Base-by-base conservation (phyloP, 2,113 vertebrate species). In the Egretta garzetta region DNA sequence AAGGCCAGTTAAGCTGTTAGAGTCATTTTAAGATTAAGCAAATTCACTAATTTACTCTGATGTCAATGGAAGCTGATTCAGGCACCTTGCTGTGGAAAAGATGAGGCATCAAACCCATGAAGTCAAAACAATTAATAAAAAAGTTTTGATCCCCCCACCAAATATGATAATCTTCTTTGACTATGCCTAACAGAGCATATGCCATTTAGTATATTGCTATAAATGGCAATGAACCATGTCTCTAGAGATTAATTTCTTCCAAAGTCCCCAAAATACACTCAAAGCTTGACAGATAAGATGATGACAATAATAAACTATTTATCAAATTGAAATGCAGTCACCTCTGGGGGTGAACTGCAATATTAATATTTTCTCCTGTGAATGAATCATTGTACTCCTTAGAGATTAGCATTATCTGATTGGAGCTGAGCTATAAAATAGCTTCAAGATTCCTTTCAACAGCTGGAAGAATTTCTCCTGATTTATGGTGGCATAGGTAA, bases 271-370 rank as follows among this genome's bases (percentile, higher is more conserved):
- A 80, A 93, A 86, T 30, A 67, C 20, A 77, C 80, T 88, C 59
- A 83, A 88, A 95, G 59, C 63, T 59, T 88, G 41, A 93, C 37
- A 93, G 72, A 73, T 80, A 87, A 93, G 76, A 85, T 66, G 43
- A 75, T 50, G 30, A 49, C 0, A 1, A 90, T 63, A 81, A 84
- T 27, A 95, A 94, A 79, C 41, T 71, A 80, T 90, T 88, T 72
- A 90, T 70, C 81, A 76, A 88, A 92, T 26, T 80, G 50, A 95
- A 96, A 94, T 83, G 32, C 55, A 77, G 82, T 86, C 79, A 92
- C 37, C 74, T 93, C 50, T 92, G n/a, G 59, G 59, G 45, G 47
- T 90, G 50, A 95, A 45, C 67, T 19, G 18, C 41, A 83, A 72
- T 84, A 81, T 74, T 71, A 81, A 47, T 81, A 70, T 71, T 88